Percentiles rank a stretch among this genome's conserved stretches.
These are phyloP conservation scores for Cheilosia vernalis DNA, from an alignment of 2,888 invertebrate genomes.

Conservation along the genomic window DNA sequence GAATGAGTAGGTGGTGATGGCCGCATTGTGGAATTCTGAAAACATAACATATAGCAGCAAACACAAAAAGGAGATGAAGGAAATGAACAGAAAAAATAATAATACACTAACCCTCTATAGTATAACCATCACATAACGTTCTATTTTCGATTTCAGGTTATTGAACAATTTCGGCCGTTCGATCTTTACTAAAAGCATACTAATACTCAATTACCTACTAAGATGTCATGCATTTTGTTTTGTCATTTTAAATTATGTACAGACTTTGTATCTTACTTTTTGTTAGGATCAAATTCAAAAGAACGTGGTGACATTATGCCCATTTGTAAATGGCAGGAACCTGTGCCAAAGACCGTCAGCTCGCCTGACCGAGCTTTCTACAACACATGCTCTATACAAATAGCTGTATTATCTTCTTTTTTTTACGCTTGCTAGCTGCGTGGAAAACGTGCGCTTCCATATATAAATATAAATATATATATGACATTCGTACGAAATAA, in stretches of 20 bases:
- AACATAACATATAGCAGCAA: slow-evolving; percentile 80
- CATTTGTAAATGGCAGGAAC: not conserved
- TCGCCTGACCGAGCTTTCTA: too few relatives aligned
- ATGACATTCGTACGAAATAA: too few relatives aligned
- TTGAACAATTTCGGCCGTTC: slow-evolving; percentile 12
- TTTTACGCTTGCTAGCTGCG: too few relatives aligned
- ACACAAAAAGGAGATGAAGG: slow-evolving; percentile 67
- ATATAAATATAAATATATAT: too few relatives aligned
- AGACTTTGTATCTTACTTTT: not conserved
- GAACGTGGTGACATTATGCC: not conserved
- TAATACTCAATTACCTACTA: slow-evolving; percentile 19
- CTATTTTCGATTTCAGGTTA: not conserved
- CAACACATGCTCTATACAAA: too few relatives aligned
- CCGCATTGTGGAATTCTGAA: slow-evolving; percentile 90
- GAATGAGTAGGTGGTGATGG: slow-evolving; percentile 94
- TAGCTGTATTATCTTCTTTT: too few relatives aligned
- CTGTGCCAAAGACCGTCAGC: too few relatives aligned
- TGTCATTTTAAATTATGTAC: not conserved
- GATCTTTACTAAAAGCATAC: slow-evolving; percentile 35
- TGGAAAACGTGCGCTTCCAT: too few relatives aligned
- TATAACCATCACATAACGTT: not conserved
- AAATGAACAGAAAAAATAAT: slow-evolving; percentile 31
- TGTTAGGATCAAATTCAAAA: not conserved
- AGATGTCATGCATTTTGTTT: slow-evolving; percentile 10
- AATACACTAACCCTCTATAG: not conserved